Conservation (phyloP, 2,797 vertebrate genomes). For the Lemur catta region DNA sequence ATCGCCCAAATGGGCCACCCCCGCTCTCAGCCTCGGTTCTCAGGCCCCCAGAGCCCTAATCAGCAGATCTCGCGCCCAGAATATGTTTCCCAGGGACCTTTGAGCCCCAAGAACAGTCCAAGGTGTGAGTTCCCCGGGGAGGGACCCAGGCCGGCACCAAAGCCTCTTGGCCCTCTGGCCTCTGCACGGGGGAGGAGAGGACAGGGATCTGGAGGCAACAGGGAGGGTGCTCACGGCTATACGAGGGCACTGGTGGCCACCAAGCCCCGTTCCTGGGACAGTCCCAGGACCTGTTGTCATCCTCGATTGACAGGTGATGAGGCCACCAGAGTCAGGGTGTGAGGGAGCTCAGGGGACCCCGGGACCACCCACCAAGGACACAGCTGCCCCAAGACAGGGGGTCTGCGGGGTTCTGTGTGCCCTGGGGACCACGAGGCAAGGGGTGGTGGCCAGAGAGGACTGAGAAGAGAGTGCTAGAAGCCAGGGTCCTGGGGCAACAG, state of each 20-base stretch:
- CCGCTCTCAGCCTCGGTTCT: slow-evolving; percentile 60
- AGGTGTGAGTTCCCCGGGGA: slow-evolving; percentile 67
- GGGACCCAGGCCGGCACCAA: background rate
- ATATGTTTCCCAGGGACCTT: slow-evolving; percentile 84
- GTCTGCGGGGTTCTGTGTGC: background rate
- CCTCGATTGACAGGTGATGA: background rate
- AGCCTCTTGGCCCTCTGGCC: background rate
- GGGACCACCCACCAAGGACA: background rate
- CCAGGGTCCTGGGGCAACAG: no score
- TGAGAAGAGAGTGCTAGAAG: background rate
- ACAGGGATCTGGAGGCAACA: background rate
- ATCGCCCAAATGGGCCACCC: slow-evolving; percentile 61
- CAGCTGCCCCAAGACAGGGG: background rate
- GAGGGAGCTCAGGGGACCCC: background rate
- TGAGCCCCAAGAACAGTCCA: slow-evolving; percentile 82
- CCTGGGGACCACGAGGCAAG: background rate
- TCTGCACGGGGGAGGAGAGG: background rate
- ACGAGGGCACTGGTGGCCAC: background rate
- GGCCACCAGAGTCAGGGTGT: background rate
- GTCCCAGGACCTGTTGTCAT: background rate
- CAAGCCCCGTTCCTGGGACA: background rate
- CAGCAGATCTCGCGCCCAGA: slow-evolving; percentile 70
- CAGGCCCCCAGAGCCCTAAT: slow-evolving; percentile 80
- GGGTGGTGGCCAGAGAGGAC: background rate
- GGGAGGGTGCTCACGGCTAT: background rate